These are phyloP conservation scores for Holothuria scabra DNA, from an alignment of 53 echinoderm and acorn worm species.

Conservation along the genomic window DNA sequence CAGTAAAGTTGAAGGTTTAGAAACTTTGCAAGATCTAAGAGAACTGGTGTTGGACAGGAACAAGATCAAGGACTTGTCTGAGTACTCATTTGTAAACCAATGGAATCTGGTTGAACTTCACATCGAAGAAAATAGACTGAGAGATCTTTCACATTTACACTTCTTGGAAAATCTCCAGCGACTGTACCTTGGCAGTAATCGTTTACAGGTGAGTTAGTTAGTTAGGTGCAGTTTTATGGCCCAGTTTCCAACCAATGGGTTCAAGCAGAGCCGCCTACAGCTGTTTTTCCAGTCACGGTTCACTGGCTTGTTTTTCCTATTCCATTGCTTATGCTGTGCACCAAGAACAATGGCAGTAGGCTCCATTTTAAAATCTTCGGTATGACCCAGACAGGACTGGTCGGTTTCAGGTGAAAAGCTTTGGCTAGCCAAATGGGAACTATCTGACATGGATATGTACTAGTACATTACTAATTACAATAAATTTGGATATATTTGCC, in stretches of 20 bases:
- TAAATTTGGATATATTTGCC: too few species aligned
- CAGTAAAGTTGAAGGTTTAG: constrained; percentile 82
- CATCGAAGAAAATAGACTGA: constrained; percentile 94
- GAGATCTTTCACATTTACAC: constrained; percentile 85
- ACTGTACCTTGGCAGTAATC: constrained; percentile 94
- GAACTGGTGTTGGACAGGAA: constrained; percentile 96
- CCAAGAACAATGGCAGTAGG: too few species aligned
- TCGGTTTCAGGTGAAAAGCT: constrained; percentile 78
- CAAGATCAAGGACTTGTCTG: constrained; percentile 88
- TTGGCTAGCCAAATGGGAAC: background rate
- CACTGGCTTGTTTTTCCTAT: too few species aligned
- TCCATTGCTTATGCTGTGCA: too few species aligned
- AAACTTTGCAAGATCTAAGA: constrained; percentile 90
- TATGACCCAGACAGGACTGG: too few species aligned
- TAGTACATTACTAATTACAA: background rate
- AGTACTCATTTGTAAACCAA: constrained; percentile 93
- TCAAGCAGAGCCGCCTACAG: background rate
- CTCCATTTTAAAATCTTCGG: too few species aligned
- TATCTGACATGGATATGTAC: too few species aligned
- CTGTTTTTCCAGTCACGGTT: too few species aligned
- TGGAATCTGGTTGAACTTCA: constrained; percentile 99
- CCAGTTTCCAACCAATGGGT: background rate
- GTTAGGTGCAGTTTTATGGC: too few species aligned
- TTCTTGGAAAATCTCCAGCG: constrained; percentile 95
- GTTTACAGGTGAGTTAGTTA: constrained; percentile 94